Evolutionary conservation across 2,888 invertebrate species (phyloP).

Genomic region (Polyommatus iphigenia): DNA sequence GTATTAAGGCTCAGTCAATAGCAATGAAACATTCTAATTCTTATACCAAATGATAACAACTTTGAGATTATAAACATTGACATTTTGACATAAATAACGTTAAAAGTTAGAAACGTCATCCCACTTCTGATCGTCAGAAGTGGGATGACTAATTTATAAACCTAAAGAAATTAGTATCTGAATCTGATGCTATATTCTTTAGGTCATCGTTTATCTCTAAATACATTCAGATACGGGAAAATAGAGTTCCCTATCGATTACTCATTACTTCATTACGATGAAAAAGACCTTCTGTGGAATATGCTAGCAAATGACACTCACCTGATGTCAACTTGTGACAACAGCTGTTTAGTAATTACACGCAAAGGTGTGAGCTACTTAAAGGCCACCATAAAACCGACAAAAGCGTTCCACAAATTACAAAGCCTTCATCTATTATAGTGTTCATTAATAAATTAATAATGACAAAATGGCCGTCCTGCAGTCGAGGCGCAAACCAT

Average conservation of each 20-base stretch:
- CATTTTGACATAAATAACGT: background rate
- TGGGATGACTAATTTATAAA: too few relatives aligned
- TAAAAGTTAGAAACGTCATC: background rate
- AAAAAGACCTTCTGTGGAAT: background rate
- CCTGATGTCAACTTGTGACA: background rate
- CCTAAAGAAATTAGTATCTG: too few relatives aligned
- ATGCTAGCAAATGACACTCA: background rate
- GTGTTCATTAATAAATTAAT: background rate
- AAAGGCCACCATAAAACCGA: background rate
- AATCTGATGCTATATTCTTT: background rate
- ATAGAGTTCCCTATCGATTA: background rate
- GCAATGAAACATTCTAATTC: background rate
- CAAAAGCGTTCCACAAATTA: background rate
- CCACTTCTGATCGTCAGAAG: too few relatives aligned
- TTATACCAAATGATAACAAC: background rate
- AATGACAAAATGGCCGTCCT: background rate
- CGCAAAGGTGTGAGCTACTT: background rate
- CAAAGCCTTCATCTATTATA: background rate
- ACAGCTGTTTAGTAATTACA: background rate
- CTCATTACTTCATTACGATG: background rate
- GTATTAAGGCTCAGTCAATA: background rate
- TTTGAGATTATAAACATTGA: background rate
- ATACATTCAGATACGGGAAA: background rate
- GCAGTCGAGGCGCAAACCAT: background rate
- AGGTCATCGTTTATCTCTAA: background rate